Base-by-base conservation (phyloP, 1,140 invertebrate species). In the Hyles vespertilio region DNA sequence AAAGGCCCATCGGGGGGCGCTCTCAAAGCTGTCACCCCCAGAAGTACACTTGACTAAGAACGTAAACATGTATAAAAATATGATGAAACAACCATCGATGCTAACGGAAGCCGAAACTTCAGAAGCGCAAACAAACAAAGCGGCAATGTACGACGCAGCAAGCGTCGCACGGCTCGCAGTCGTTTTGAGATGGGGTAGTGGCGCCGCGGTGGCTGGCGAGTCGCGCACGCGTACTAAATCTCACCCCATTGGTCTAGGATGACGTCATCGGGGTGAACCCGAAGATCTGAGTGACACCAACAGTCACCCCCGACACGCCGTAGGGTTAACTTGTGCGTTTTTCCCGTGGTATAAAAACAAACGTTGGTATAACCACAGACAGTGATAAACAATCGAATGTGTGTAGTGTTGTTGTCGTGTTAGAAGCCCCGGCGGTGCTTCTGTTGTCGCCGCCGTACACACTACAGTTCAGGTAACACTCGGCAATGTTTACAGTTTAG, bases 201-300 rank as follows among this genome's bases (percentile, higher is more conserved):
- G 83, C 83, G 81, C 77, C 83, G 74, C 72, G 75, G 72, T 61
- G 84, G 77, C 84, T 87, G 72, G 61, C 43, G 57, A 5, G 65
- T 58, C 77, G 68, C 84, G 84, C 84, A 86, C 81, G 84, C 84
- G 84, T 72, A 48, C 50, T 40, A 66, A 65, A 76, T 72, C 66
- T 72, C 70, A 77, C 79, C 79, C 83, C 63, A 87, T 87, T 87
- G 84, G 84, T 81, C 79, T 84, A 84, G 64, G 81, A 72, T 87
- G 84, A 87, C 84, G 84, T 87, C 83, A 87, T 84, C 77, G 72
- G 84, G 84, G 81, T 87, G 81, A 86, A 83, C 77, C 77, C 79
- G 81, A 75, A 74, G 79, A 69, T 82, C 73, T 79, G 72, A 82
- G 74, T 86, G 79, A 83, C 81, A 84, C 70, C 69, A 86, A 80